Evolutionary conservation across 1,140 invertebrate species (phyloP).

Genomic region (Chionoecetes opilio): DNA sequence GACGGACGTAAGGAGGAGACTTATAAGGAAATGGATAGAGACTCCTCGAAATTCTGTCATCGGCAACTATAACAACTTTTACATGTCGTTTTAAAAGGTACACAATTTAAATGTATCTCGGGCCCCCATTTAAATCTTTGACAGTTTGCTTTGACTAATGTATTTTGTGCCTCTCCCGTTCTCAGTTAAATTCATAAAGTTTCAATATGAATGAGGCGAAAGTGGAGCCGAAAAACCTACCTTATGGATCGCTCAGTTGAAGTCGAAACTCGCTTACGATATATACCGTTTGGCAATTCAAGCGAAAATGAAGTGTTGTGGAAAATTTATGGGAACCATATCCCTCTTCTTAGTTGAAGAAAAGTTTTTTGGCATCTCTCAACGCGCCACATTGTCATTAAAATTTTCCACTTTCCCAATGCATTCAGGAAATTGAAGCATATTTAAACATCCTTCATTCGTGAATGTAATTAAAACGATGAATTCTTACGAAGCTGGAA

Average conservation of each 20-base stretch:
- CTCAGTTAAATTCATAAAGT: constrained; percentile 77
- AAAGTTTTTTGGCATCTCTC: constrained; percentile 79
- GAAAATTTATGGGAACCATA: constrained; percentile 72
- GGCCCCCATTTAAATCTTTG: constrained; percentile 80
- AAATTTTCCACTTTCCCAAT: constrained; percentile 80
- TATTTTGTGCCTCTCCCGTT: constrained; percentile 78
- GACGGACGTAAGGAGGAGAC: background rate
- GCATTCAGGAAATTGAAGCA: constrained; percentile 78
- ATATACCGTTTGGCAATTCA: constrained; percentile 62
- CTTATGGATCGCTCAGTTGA: background rate
- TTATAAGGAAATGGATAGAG: background rate
- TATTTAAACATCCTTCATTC: constrained; percentile 79
- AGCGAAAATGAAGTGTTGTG: constrained; percentile 77
- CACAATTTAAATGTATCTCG: constrained; percentile 80
- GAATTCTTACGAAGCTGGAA: constrained; percentile 61
- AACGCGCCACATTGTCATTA: constrained; percentile 79
- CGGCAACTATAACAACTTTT: constrained; percentile 79
- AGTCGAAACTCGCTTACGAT: constrained; percentile 57
- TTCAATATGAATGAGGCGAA: constrained; percentile 70
- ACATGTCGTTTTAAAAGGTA: constrained; percentile 78
- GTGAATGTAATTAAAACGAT: constrained; percentile 72
- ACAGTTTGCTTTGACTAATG: constrained; percentile 80
- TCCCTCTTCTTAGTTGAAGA: constrained; percentile 76
- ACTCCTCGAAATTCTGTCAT: constrained; percentile 79
- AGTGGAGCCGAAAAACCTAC: constrained; percentile 40